phyloP scores from a whole-genome alignment of 1,140 invertebrate genomes.

The Matsumurasca onukii region DNA sequence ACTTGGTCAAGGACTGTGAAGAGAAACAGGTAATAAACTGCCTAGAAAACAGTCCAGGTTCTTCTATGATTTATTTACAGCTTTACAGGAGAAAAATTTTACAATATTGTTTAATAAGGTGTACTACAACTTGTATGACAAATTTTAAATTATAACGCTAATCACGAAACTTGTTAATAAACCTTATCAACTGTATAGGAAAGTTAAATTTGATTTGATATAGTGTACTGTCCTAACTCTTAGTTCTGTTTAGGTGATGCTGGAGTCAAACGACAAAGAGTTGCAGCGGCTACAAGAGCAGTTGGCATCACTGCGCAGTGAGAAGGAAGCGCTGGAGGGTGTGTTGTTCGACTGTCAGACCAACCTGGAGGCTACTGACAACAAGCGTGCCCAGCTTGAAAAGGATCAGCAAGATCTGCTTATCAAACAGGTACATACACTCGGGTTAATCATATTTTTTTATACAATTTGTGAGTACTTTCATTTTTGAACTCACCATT shows the following conservation, averaged over 20 bases:
- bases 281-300: slow-evolving; percentile 73
- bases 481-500: background rate
- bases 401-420: slow-evolving; percentile 73
- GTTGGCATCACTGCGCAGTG: slow-evolving; percentile 67
- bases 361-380: slow-evolving; percentile 70
- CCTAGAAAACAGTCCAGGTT: no score
- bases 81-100: no score
- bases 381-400: slow-evolving; percentile 68
- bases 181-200: no score
- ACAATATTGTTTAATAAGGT: no score
- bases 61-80: no score
- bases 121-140: no score
- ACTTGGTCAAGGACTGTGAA: slow-evolving; percentile 78
- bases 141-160: no score
- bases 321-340: slow-evolving; percentile 80
- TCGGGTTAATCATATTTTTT: background rate
- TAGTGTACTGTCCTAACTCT: background rate
- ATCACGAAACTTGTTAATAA: no score
- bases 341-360: slow-evolving; percentile 79
- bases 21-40: slow-evolving; percentile 80
- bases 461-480: no score
- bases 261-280: slow-evolving; percentile 77
- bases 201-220: no score
- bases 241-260: slow-evolving; percentile 62
- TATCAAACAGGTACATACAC: slow-evolving; percentile 63